These are phyloP conservation scores for Leptodactylus fuscus DNA, from an alignment of 2,113 vertebrate genomes.

Conservation along the genomic window DNA sequence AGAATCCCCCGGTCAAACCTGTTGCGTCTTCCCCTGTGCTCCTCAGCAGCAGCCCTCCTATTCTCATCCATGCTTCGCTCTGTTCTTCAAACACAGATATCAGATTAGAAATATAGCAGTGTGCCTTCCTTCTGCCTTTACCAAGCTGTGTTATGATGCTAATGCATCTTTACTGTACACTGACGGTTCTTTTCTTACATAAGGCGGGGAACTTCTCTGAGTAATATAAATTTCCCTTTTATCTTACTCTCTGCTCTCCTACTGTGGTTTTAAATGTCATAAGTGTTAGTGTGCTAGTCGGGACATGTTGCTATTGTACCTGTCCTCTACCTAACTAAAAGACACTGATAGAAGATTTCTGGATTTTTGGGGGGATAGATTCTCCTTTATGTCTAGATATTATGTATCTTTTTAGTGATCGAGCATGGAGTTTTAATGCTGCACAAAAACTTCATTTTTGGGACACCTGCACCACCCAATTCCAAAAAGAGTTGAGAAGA, in stretches of 20 bases:
- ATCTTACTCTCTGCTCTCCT: slow-evolving; percentile 46
- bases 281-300: not conserved
- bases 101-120: not conserved
- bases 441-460: too few relatives aligned
- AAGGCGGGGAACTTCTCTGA: slow-evolving; percentile 60
- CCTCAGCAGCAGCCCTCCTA: not conserved
- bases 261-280: slow-evolving; percentile 59
- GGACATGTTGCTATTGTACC: not conserved
- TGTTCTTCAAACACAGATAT: not conserved
- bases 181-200: slow-evolving; percentile 50
- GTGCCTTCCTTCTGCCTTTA: not conserved
- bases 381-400: too few relatives aligned
- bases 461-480: too few relatives aligned
- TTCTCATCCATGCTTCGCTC: slow-evolving; percentile 9
- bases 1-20: not conserved
- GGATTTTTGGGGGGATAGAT: too few relatives aligned
- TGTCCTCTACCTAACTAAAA: not conserved
- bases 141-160: slow-evolving; percentile 10
- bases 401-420: too few relatives aligned
- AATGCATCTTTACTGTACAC: slow-evolving; percentile 16
- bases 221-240: slow-evolving; percentile 61
- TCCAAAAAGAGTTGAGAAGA: too few relatives aligned
- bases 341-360: not conserved
- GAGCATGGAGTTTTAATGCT: too few relatives aligned
- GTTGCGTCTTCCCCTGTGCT: not conserved